Percentiles rank a stretch among this genome's conserved stretches.
Evolutionary conservation across 2,888 invertebrate species (phyloP).

Genomic region (Drosophila tripunctata): DNA sequence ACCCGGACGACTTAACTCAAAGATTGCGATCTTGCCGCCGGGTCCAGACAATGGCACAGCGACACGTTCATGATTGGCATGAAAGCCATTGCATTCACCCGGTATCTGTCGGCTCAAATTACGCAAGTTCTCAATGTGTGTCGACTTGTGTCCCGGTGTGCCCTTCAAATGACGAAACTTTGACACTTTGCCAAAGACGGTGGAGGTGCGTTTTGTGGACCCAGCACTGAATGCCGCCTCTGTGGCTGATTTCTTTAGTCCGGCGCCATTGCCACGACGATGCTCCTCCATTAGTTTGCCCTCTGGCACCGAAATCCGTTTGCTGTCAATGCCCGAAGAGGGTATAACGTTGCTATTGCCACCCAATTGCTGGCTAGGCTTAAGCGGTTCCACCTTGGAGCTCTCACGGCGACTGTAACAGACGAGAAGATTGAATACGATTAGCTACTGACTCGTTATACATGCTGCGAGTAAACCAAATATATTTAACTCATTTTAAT

Average conservation of each 20-base stretch:
- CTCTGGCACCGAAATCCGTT: slow-evolving; percentile 82
- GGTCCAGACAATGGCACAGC: slow-evolving; percentile 96
- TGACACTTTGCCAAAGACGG: slow-evolving; percentile 94
- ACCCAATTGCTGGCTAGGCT: slow-evolving; percentile 85
- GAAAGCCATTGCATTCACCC: slow-evolving; percentile 97
- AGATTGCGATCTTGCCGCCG: slow-evolving; percentile 94
- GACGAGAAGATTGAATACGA: background rate
- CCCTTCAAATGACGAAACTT: slow-evolving; percentile 97
- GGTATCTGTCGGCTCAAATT: slow-evolving; percentile 96
- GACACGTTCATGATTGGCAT: slow-evolving; percentile 93
- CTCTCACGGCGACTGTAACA: slow-evolving; percentile 88
- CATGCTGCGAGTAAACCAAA: background rate
- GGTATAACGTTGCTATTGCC: slow-evolving; percentile 67
- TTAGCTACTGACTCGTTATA: background rate
- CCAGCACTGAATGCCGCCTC: slow-evolving; percentile 84
- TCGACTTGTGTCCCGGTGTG: slow-evolving; percentile 94
- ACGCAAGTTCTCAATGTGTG: slow-evolving; percentile 95
- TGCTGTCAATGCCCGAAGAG: slow-evolving; percentile 63
- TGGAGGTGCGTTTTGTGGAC: slow-evolving; percentile 92
- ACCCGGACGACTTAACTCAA: slow-evolving; percentile 91
- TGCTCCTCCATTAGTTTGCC: slow-evolving; percentile 81
- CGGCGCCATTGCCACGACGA: slow-evolving; percentile 80
- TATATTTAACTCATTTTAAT: too few relatives aligned
- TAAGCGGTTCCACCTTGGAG: slow-evolving; percentile 79
- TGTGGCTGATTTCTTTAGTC: slow-evolving; percentile 84